These are phyloP conservation scores for Hypomecis punctinalis DNA, from an alignment of 2,888 invertebrate species.

Conservation along the genomic window DNA sequence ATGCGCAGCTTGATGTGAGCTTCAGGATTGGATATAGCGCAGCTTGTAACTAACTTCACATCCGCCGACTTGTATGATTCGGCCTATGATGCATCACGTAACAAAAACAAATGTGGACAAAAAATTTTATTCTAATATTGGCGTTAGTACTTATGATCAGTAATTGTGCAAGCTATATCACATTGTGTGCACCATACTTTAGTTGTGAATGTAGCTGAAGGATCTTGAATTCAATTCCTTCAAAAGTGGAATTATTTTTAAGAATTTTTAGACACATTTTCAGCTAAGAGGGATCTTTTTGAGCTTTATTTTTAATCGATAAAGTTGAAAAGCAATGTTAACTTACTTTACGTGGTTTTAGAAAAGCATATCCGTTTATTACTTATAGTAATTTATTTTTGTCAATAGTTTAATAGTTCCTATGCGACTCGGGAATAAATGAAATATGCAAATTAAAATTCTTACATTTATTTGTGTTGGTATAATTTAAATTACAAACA, in stretches of 20 bases:
- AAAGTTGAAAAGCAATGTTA: constrained; percentile 15
- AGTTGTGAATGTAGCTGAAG: constrained; percentile 20
- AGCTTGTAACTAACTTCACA: too few species aligned
- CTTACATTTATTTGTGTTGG: constrained; percentile 76
- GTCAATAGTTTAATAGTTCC: constrained; percentile 53
- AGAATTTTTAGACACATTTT: constrained; percentile 7
- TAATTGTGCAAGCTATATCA: background rate
- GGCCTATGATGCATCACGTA: too few species aligned
- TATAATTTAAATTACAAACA: constrained; percentile 66
- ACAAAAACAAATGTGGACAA: too few species aligned
- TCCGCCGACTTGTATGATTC: too few species aligned
- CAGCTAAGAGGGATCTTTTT: constrained; percentile 7
- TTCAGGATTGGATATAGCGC: too few species aligned
- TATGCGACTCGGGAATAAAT: constrained; percentile 61
- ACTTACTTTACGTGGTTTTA: constrained; percentile 26
- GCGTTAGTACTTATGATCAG: background rate
- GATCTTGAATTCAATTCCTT: constrained; percentile 2
- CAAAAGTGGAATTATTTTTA: constrained; percentile 3
- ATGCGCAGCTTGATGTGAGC: too few species aligned
- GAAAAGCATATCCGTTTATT: constrained; percentile 36
- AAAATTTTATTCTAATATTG: background rate
- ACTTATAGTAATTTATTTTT: constrained; percentile 43
- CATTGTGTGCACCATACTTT: background rate
- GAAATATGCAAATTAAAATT: constrained; percentile 70
- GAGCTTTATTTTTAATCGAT: constrained; percentile 10